These are phyloP conservation scores for Elegia similella DNA, from an alignment of 2,888 invertebrate species.

Conservation along the genomic window DNA sequence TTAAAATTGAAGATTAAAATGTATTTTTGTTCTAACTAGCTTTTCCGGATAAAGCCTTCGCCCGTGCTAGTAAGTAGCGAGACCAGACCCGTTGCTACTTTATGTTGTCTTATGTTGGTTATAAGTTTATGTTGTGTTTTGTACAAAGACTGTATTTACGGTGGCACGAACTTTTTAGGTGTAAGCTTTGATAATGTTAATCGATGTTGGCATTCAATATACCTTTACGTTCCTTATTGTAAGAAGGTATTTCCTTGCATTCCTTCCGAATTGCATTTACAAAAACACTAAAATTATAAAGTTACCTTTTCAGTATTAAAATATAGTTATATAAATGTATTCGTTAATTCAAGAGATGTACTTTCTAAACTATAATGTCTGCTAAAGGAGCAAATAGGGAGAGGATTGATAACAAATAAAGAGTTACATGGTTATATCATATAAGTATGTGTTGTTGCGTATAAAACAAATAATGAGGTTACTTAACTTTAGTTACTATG, in stretches of 20 bases:
- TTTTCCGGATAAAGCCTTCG: conserved; percentile 99
- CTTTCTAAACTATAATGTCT: not conserved
- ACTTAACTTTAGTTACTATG: not conserved
- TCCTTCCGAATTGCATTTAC: no score
- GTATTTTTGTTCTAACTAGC: conserved; percentile 86
- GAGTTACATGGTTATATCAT: no score
- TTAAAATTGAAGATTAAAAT: conserved; percentile 52
- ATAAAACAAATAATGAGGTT: no score
- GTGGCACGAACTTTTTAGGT: conserved; percentile 30
- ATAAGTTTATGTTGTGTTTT: conserved; percentile 49
- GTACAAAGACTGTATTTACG: conserved; percentile 23
- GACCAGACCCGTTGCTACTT: conserved; percentile 71
- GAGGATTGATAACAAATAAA: not conserved
- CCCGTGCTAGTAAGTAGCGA: conserved; percentile 97
- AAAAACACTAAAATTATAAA: no score
- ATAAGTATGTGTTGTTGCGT: no score
- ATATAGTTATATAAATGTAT: no score
- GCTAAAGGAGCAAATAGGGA: not conserved
- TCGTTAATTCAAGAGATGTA: not conserved
- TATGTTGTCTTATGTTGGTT: conserved; percentile 42
- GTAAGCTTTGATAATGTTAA: not conserved
- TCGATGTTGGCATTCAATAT: not conserved
- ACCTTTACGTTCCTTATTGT: no score
- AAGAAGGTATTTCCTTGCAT: no score
- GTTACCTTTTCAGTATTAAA: no score